Conservation (phyloP, 2,113 vertebrate species). For the Macrotis lagotis region DNA sequence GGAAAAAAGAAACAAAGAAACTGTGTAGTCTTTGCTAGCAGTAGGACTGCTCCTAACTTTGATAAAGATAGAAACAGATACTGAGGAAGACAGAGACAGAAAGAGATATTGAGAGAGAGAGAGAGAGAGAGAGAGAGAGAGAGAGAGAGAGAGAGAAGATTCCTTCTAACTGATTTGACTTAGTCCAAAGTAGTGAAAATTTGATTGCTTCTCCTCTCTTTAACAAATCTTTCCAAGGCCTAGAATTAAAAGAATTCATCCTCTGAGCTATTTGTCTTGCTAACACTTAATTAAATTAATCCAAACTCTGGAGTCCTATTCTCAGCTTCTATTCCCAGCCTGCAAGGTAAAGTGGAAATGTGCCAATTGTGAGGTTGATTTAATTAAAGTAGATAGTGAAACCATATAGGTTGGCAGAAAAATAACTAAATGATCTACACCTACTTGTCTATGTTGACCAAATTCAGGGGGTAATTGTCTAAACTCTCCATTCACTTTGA, state of each 20-base stretch:
- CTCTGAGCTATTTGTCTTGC: conserved; percentile 18
- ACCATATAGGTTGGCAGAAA: background rate
- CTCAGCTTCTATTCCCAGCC: conserved; percentile 25
- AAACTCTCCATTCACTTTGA: background rate
- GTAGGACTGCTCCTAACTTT: too few relatives aligned
- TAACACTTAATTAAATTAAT: conserved; percentile 59
- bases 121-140: too few relatives aligned
- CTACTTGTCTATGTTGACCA: conserved; percentile 15
- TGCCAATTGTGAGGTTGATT: conserved; percentile 10
- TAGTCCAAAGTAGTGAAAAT: background rate
- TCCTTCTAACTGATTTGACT: background rate
- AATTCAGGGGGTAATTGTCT: background rate
- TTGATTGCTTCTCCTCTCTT: background rate
- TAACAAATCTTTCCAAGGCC: background rate
- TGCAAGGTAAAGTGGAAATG: conserved; percentile 5
- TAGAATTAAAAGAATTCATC: conserved; percentile 30
- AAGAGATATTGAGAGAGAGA: background rate
- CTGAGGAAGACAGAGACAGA: background rate
- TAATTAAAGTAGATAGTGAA: conserved; percentile 55
- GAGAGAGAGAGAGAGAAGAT: background rate
- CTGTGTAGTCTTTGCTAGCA: too few relatives aligned
- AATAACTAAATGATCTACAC: background rate
- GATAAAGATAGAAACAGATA: too few relatives aligned
- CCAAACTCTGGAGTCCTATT: conserved; percentile 4
- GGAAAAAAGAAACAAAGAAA: too few relatives aligned